These are phyloP conservation scores for Melipona quadrifasciata DNA, from an alignment of 1,140 invertebrate genomes.

Conservation along the genomic window DNA sequence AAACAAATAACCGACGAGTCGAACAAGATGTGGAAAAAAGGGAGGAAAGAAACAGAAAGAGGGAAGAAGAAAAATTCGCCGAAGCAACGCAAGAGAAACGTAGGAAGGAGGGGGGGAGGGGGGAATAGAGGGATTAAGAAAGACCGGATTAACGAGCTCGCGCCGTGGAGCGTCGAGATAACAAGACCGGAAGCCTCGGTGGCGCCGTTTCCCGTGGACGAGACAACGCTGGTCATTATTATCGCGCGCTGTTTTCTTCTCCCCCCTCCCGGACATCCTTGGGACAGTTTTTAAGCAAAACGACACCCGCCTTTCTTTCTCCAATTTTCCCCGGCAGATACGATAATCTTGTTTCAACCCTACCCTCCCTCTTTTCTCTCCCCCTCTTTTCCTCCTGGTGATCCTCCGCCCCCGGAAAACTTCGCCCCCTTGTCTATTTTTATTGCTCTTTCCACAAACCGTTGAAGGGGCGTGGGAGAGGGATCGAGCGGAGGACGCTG, in stretches of 20 bases:
- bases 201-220: slow-evolving; percentile 25
- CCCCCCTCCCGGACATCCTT: neutral
- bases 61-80: neutral
- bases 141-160: slow-evolving; percentile 39
- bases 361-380: too few relatives aligned
- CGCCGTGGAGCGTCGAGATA: slow-evolving; percentile 28
- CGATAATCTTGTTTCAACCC: slow-evolving; percentile 14
- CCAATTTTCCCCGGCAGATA: neutral
- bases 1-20: too few relatives aligned
- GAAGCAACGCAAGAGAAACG: neutral
- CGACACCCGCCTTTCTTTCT: neutral
- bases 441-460: neutral
- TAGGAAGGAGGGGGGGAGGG: too few relatives aligned
- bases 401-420: neutral
- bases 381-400: neutral
- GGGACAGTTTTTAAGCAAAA: slow-evolving; percentile 42
- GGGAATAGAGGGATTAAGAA: slow-evolving; percentile 6
- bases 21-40: neutral
- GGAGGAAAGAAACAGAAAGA: neutral
- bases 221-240: slow-evolving; percentile 30
- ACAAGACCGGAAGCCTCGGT: slow-evolving; percentile 30
- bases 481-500: too few relatives aligned
- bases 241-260: slow-evolving; percentile 28
- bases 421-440: neutral
- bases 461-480: too few relatives aligned